A percentile compares a stretch with the other conserved stretches of the same genome.
These are phyloP conservation scores for Chascanopsetta lugubris DNA, from an alignment of 2,113 vertebrate species.

Conservation along the genomic window DNA sequence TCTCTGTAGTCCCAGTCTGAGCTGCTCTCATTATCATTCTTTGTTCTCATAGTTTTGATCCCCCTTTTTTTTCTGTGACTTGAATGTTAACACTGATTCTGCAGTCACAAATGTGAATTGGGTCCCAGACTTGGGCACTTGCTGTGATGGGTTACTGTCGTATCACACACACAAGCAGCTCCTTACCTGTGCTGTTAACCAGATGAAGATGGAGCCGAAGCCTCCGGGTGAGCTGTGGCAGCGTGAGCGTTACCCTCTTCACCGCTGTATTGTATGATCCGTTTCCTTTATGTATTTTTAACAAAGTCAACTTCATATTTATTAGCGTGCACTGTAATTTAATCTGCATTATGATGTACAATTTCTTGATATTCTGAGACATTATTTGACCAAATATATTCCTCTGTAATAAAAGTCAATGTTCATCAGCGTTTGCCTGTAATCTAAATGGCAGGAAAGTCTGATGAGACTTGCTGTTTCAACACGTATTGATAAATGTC, in stretches of 20 bases:
- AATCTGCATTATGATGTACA: constrained; percentile 36
- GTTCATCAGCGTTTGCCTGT: constrained; percentile 19
- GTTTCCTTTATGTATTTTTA: constrained; percentile 48
- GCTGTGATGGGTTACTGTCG: constrained; percentile 18
- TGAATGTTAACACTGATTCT: background rate
- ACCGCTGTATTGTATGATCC: constrained; percentile 18
- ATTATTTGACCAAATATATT: constrained; percentile 43
- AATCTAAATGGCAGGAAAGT: no score
- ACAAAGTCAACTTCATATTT: constrained; percentile 23
- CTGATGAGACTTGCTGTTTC: no score
- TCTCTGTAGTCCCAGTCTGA: constrained; percentile 14
- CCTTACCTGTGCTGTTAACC: constrained; percentile 10
- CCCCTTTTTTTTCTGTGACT: constrained; percentile 3
- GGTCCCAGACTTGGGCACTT: constrained; percentile 14
- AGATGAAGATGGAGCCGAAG: constrained; percentile 16
- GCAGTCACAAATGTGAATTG: constrained; percentile 16
- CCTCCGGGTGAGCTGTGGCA: constrained; percentile 17
- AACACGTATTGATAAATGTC: no score
- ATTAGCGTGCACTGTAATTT: constrained; percentile 46
- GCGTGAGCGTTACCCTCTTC: constrained; percentile 15
- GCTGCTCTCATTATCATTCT: constrained; percentile 27
- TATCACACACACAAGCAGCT: background rate
- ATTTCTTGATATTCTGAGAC: constrained; percentile 44
- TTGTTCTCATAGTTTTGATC: background rate
- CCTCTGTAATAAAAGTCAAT: constrained; percentile 58